phyloP scores from a whole-genome alignment of 2,888 invertebrate species.

The Pammene aurita region DNA sequence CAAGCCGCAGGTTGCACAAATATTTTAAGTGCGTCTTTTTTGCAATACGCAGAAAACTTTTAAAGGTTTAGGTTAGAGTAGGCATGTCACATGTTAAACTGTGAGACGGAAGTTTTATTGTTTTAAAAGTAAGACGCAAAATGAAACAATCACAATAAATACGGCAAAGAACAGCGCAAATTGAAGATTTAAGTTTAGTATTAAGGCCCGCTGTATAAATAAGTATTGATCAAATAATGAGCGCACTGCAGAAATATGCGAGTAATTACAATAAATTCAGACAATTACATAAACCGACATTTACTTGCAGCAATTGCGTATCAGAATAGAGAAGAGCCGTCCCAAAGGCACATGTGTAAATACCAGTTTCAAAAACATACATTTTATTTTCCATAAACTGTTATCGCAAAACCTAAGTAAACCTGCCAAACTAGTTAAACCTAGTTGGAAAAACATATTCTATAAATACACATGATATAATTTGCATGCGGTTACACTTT shows the following conservation, averaged over 20 bases:
- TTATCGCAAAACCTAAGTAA: slow-evolving; percentile 38
- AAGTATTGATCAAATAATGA: slow-evolving; percentile 42
- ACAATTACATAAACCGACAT: slow-evolving; percentile 46
- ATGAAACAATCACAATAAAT: slow-evolving; percentile 24
- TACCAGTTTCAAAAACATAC: slow-evolving; percentile 43
- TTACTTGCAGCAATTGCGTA: slow-evolving; percentile 50
- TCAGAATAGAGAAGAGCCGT: slow-evolving; percentile 46
- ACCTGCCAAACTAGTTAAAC: slow-evolving; percentile 47
- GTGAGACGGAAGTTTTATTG: slow-evolving; percentile 10
- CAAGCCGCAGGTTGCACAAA: slow-evolving; percentile 36
- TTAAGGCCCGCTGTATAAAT: slow-evolving; percentile 37
- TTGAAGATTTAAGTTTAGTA: slow-evolving; percentile 35
- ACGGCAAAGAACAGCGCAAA: slow-evolving; percentile 28
- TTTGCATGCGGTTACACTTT: slow-evolving; percentile 47
- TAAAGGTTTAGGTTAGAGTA: slow-evolving; percentile 14
- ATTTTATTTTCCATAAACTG: slow-evolving; percentile 23
- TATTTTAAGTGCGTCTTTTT: slow-evolving; percentile 35
- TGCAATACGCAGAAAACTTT: slow-evolving; percentile 23
- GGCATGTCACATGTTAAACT: slow-evolving; percentile 24
- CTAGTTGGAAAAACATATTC: slow-evolving; percentile 59
- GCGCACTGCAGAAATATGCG: slow-evolving; percentile 36
- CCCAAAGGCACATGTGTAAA: slow-evolving; percentile 58
- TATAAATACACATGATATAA: slow-evolving; percentile 69
- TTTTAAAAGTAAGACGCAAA: slow-evolving; percentile 24
- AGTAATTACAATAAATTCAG: slow-evolving; percentile 34